Base-by-base conservation (phyloP, 1,140 invertebrate genomes). In the Sesamia nonagrioides region DNA sequence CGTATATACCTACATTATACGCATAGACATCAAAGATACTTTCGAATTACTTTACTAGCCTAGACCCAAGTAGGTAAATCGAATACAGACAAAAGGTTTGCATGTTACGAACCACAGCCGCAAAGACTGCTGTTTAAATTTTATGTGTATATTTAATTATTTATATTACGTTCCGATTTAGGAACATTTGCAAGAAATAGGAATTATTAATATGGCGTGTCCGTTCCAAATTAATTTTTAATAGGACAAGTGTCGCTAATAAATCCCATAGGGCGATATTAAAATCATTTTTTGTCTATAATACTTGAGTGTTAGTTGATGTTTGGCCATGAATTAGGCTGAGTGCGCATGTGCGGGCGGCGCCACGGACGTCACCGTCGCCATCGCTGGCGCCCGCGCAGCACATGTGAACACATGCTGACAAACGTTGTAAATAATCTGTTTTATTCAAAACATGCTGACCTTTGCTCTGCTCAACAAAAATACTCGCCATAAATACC, bases 351-450 rank as follows among this genome's bases (percentile, higher is more conserved):
- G 78, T 91, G 91, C 82, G 84, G 77, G 45, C 77, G 78, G 42
- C 71, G 77, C 58, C 73, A 66, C 71, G 60, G 18, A 58, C 71
- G 66, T 69, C 66, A 69, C 37, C 72, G 40, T 33, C 40, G 37
- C 27, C 72, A 21, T 6, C 86, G 82, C 77, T 77, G 86, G 80
- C 87, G 84, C 86, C 81, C 54, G 80, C 84, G 78, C 81, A 86
- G 82, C 88, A 91, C 87, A 89, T 91, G 89, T 85, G 84, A 78
- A 71, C 72, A 82, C 76, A 82, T 82, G 80, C 82, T 85, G 88
- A 88, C 85, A 87, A 82, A 80, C 69, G 18, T 82, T 83, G 84
- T 87, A 89, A 90, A 89, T 86, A 88, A 75, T 75, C 77, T 61
- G 50, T 40, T 73, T 60, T 52, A 83, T 79, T 78, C 76, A 75